phyloP scores from a whole-genome alignment of 2,888 invertebrate species.

The Agonopterix heracliana region DNA sequence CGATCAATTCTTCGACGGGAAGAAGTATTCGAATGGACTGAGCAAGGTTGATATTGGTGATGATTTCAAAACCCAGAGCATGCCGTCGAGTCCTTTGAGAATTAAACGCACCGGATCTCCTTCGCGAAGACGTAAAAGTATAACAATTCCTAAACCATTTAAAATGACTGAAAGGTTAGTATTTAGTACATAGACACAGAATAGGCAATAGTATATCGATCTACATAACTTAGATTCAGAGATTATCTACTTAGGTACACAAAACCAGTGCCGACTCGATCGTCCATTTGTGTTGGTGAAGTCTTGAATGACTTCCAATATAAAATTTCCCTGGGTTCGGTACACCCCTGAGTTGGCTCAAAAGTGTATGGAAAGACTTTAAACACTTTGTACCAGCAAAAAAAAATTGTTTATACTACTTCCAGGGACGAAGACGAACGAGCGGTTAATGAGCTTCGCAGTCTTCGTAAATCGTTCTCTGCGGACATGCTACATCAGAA shows the following conservation, averaged over 20 bases:
- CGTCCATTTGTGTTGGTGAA: too few species aligned
- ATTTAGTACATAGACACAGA: neutral
- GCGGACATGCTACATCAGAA: slow-evolving; percentile 64
- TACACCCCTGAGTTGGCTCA: too few species aligned
- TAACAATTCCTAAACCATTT: slow-evolving; percentile 82
- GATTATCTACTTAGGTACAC: too few species aligned
- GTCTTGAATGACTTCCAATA: too few species aligned
- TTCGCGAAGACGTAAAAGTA: slow-evolving; percentile 38
- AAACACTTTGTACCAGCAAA: neutral
- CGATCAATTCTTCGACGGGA: slow-evolving; percentile 51
- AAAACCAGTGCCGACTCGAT: too few species aligned
- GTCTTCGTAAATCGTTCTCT: slow-evolving; percentile 63
- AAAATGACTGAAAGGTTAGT: slow-evolving; percentile 81
- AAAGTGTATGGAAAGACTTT: too few species aligned
- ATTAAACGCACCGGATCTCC: slow-evolving; percentile 45
- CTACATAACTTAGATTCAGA: too few species aligned
- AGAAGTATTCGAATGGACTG: slow-evolving; percentile 25
- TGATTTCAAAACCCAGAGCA: slow-evolving; percentile 71
- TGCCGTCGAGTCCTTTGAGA: slow-evolving; percentile 75
- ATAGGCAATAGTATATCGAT: too few species aligned
- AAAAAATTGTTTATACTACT: slow-evolving; percentile 11
- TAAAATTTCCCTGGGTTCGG: too few species aligned
- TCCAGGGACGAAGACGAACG: slow-evolving; percentile 80
- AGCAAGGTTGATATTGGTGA: slow-evolving; percentile 27
- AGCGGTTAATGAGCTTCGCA: slow-evolving; percentile 68